Percentiles rank a stretch among this genome's conserved stretches.
Evolutionary conservation across 2,888 invertebrate genomes (phyloP).

Genomic region (Coleophora flavipennella): DNA sequence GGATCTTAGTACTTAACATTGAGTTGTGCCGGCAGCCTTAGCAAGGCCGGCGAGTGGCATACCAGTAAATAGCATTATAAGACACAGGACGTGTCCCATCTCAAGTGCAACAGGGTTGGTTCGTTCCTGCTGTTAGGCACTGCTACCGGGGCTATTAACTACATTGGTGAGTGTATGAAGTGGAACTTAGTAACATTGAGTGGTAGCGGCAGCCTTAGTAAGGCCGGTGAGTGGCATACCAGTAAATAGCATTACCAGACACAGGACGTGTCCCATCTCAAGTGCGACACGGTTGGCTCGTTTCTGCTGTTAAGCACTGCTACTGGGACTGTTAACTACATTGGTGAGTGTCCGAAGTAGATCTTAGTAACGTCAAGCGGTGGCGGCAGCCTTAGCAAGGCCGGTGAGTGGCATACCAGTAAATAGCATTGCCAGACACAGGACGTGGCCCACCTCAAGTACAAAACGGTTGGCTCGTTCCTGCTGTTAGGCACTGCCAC

Average conservation of each 20-base stretch:
- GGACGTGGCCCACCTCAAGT: constrained; percentile 95
- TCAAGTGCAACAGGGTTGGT: constrained; percentile 97
- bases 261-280: constrained; percentile 95
- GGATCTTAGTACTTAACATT: no score
- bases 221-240: constrained; percentile 94
- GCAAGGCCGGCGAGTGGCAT: constrained; percentile 98
- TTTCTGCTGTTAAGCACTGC: constrained; percentile 95
- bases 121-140: constrained; percentile 96
- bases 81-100: constrained; percentile 94
- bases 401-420: constrained; percentile 98
- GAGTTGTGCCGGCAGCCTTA: constrained; percentile 71
- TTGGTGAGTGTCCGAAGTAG: constrained; percentile 74
- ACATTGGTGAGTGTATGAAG: constrained; percentile 80
- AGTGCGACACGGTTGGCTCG: constrained; percentile 97
- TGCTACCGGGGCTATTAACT: constrained; percentile 96
- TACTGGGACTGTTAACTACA: constrained; percentile 97
- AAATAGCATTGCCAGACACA: constrained; percentile 99
- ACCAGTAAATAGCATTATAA: constrained; percentile 99
- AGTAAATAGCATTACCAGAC: constrained; percentile 99
- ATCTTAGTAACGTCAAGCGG: no score
- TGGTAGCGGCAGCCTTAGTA: no score
- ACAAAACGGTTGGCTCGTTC: constrained; percentile 97
- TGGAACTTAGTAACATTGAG: no score
- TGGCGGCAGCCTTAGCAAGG: no score
- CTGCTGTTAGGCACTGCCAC: constrained; percentile 95